These are phyloP conservation scores for Danaus melanippus DNA, from an alignment of 1,140 invertebrate genomes.

Conservation along the genomic window DNA sequence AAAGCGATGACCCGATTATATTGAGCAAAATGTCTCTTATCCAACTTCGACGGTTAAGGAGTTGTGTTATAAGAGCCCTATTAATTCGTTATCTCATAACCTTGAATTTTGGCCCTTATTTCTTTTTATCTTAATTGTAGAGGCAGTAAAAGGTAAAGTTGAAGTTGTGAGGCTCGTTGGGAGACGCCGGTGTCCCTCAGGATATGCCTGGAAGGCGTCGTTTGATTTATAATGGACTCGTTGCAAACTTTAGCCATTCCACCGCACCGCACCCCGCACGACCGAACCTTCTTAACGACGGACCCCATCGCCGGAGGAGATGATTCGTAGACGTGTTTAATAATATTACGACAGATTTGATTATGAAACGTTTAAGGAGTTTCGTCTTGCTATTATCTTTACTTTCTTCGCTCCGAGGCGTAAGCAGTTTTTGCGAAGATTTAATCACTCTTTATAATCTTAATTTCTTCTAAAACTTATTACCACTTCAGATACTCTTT, in stretches of 20 bases:
- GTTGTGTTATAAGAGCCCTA: constrained; percentile 29
- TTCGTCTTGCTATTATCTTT: constrained; percentile 51
- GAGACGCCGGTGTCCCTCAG: constrained; percentile 59
- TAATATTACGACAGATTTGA: constrained; percentile 72
- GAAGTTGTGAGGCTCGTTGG: constrained; percentile 53
- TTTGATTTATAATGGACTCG: constrained; percentile 72
- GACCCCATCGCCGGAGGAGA: constrained; percentile 66
- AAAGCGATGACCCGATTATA: too few species aligned
- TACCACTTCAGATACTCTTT: too few species aligned
- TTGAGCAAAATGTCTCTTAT: too few species aligned
- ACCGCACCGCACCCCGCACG: constrained; percentile 33
- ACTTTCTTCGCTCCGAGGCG: constrained; percentile 32
- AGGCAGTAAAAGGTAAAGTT: constrained; percentile 65
- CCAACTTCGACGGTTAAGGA: too few species aligned
- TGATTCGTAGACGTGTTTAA: constrained; percentile 71
- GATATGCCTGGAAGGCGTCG: constrained; percentile 67
- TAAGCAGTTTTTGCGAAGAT: constrained; percentile 7
- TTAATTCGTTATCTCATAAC: constrained; percentile 69
- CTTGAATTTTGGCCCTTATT: constrained; percentile 66
- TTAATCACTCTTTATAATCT: neutral
- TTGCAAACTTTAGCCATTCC: constrained; percentile 68
- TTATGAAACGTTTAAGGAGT: constrained; percentile 65
- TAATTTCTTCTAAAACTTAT: too few species aligned
- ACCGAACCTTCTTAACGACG: constrained; percentile 65
- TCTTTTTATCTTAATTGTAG: constrained; percentile 72